A percentile compares a stretch with the other conserved stretches of the same genome.
Evolutionary conservation across 2,888 invertebrate species (phyloP).

Genomic region (Watsonalla binaria): DNA sequence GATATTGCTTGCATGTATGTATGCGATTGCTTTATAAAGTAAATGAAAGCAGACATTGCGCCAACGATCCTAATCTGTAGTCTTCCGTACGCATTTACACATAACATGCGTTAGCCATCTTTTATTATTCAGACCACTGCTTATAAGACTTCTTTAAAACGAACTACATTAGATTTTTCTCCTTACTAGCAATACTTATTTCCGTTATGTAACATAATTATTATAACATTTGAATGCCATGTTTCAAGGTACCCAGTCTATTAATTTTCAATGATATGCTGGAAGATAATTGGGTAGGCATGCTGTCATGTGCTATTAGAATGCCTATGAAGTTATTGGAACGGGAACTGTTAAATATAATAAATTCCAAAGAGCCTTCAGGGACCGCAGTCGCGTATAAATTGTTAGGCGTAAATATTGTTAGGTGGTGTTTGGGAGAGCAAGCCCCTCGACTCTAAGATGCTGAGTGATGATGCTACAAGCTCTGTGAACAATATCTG

Average conservation of each 20-base stretch:
- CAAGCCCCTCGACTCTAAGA: too few species aligned
- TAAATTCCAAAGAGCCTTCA: too few species aligned
- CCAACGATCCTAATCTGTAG: constrained; percentile 16
- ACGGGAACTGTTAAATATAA: too few species aligned
- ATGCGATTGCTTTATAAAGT: constrained; percentile 15
- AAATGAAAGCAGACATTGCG: constrained; percentile 13
- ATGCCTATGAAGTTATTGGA: too few species aligned
- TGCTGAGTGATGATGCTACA: too few species aligned
- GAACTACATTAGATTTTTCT: background rate
- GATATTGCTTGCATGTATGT: constrained; percentile 5
- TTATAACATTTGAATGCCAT: background rate
- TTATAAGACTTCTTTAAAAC: too few species aligned
- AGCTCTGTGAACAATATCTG: too few species aligned
- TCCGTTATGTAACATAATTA: background rate
- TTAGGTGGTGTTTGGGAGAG: too few species aligned
- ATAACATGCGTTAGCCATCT: too few species aligned
- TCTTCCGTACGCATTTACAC: constrained; percentile 14
- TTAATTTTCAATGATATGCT: background rate
- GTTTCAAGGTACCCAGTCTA: background rate
- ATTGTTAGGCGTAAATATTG: too few species aligned
- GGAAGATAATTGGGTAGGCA: background rate
- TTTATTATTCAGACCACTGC: too few species aligned
- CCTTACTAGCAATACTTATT: background rate
- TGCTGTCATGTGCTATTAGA: background rate
- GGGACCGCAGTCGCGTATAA: too few species aligned